These are phyloP conservation scores for Mormyrus lacerda DNA, from an alignment of 2,113 vertebrate species.

Conservation along the genomic window DNA sequence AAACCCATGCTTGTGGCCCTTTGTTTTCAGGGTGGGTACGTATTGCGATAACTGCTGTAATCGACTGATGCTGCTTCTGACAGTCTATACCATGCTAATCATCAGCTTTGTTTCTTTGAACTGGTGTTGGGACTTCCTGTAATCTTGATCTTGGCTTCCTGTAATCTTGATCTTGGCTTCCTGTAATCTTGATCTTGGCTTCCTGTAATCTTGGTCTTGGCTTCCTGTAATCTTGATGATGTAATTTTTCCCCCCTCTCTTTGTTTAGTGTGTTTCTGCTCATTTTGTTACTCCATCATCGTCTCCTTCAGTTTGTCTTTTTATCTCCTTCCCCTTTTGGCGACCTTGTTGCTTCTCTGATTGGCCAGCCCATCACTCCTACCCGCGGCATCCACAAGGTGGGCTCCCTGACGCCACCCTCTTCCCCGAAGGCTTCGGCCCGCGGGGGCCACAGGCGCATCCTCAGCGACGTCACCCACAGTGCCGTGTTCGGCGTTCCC, in stretches of 20 bases:
- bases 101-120: neutral
- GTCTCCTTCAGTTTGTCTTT: neutral
- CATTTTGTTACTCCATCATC: conserved; percentile 17
- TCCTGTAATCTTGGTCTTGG: neutral
- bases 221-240: neutral
- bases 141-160: neutral
- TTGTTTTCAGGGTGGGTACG: neutral
- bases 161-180: neutral
- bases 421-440: conserved; percentile 84
- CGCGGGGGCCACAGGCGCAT: conserved; percentile 88
- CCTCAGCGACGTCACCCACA: conserved; percentile 95
- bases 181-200: neutral
- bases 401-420: conserved; percentile 89
- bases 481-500: conserved; percentile 88
- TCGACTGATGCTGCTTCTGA: neutral
- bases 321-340: neutral
- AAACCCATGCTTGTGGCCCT: neutral
- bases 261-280: neutral
- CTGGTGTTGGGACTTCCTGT: neutral
- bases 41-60: neutral
- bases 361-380: conserved; percentile 21
- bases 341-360: neutral
- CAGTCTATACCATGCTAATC: neutral
- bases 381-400: conserved; percentile 62
- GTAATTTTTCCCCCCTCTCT: neutral